Evolutionary conservation across 2,113 vertebrate species (phyloP).

Genomic region (Xenopus laevis): DNA sequence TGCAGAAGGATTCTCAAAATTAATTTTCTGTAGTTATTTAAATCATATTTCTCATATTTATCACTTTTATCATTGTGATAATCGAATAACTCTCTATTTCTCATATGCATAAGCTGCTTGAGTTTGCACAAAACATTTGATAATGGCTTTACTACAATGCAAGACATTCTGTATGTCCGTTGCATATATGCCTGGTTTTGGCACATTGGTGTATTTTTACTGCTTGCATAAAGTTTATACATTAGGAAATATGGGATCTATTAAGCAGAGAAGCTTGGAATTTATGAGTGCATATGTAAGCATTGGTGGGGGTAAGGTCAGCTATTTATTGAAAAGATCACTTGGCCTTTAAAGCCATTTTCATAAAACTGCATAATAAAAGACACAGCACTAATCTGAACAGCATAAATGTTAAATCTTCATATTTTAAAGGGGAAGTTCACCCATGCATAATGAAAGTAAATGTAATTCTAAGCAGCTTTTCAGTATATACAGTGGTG

Average conservation of each 20-base stretch:
- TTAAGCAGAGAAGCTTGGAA: conserved; percentile 33
- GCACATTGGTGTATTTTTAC: conserved; percentile 10
- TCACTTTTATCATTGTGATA: neutral
- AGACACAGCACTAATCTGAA: neutral
- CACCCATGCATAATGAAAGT: too few species aligned
- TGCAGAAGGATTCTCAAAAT: neutral
- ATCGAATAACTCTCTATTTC: neutral
- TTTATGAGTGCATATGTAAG: neutral
- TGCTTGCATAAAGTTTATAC: conserved; percentile 15
- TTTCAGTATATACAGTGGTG: too few species aligned
- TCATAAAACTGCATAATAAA: conserved; percentile 33
- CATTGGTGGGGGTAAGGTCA: neutral
- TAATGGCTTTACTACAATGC: neutral
- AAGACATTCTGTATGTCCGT: neutral
- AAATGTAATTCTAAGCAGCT: too few species aligned
- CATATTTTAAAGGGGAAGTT: too few species aligned
- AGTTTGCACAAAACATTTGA: neutral
- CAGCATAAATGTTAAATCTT: too few species aligned
- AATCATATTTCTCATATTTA: conserved; percentile 2
- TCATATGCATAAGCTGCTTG: conserved; percentile 1
- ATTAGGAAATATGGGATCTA: conserved; percentile 27
- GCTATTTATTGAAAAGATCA: conserved; percentile 20
- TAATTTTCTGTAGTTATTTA: neutral
- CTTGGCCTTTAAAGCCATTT: conserved; percentile 37
- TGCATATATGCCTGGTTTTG: conserved; percentile 1